Evolutionary conservation across 2,888 invertebrate species (phyloP), one percentile per base, ranked within the genome.

Genomic region (Notodonta dromedarius): DNA sequence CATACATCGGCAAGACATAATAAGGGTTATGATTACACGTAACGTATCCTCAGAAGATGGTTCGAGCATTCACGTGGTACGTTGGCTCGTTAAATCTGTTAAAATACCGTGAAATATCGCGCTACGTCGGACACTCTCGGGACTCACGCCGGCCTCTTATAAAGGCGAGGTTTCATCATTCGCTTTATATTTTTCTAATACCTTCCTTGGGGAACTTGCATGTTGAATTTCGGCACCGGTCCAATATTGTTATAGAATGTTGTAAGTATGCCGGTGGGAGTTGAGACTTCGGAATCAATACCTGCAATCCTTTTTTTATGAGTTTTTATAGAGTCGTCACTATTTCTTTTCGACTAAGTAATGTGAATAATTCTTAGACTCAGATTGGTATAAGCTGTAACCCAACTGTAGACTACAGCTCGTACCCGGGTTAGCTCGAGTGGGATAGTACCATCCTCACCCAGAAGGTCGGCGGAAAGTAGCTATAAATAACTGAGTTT

Each of bases 21-120:
- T 73, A 77, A 71, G 77, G 77, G 76, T 79, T 74, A 82, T 78
- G 83, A 83, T 83, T 80, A 85, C 79, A 83, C 75, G 77, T 78
- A 71, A 84, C 82, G 78, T 81, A 85, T 84, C 82, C 79, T 80
- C 70, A 75, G 78, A 79, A 72, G 68, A 69, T 66, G 84, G 81
- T 87, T 13, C 24, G 13, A 16, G 42, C 88, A 88, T 86, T 84
- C 84, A 85, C 89, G 89, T 90, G 89, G 89, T 88, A 89, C 85
- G 86, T 85, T 71, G 83, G 85, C 91, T 93, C 92, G 93, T 93
- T 93, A 93, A 93, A 93, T 87, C 88, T 91, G 93, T 91, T 91
- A 91, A 93, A 93, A 93, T 89, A 91, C 91, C 93, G 92, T 93
- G 87, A 92, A 92, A 92, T 90, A 89, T 89, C 84, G 81, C 85